Evolutionary conservation across 1,140 invertebrate species (phyloP).

Genomic region (Drosophila pseudoananassae): DNA sequence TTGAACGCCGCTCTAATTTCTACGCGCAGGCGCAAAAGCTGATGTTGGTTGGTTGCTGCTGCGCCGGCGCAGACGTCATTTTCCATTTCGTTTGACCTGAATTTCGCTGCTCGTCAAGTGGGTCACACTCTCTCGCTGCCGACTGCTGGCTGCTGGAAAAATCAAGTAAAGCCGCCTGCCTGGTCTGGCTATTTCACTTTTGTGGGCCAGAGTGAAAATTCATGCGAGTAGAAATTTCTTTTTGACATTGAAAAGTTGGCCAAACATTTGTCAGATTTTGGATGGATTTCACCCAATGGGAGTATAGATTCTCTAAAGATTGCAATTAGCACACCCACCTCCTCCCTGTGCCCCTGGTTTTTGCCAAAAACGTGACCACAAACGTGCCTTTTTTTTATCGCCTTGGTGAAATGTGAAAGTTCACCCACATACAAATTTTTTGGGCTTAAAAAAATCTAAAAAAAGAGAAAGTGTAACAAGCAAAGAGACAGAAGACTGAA

Average conservation of each 20-base stretch:
- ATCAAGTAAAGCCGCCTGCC: conserved; percentile 3
- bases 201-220: conserved; percentile 72
- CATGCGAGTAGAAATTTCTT: conserved; percentile 55
- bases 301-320: conserved; percentile 6
- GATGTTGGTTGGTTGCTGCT: conserved; percentile 30
- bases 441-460: conserved; percentile 47
- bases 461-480: conserved; percentile 79
- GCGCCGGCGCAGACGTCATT: conserved; percentile 63
- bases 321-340: conserved; percentile 45
- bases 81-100: conserved; percentile 83
- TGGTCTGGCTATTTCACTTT: conserved; percentile 52
- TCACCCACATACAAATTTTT: conserved; percentile 77
- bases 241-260: conserved; percentile 79
- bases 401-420: conserved; percentile 76
- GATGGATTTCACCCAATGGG: conserved; percentile 16
- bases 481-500: conserved; percentile 25
- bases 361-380: conserved; percentile 71
- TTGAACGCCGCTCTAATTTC: conserved; percentile 74
- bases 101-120: conserved; percentile 72
- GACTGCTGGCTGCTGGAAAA: conserved; percentile 51
- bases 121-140: conserved; percentile 54
- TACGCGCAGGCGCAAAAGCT: conserved; percentile 55
- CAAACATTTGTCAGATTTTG: conserved; percentile 37
- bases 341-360: not conserved
- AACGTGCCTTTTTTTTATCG: conserved; percentile 52